Evolutionary conservation across 1,140 invertebrate genomes (phyloP).

Genomic region (Acromyrmex heyeri): DNA sequence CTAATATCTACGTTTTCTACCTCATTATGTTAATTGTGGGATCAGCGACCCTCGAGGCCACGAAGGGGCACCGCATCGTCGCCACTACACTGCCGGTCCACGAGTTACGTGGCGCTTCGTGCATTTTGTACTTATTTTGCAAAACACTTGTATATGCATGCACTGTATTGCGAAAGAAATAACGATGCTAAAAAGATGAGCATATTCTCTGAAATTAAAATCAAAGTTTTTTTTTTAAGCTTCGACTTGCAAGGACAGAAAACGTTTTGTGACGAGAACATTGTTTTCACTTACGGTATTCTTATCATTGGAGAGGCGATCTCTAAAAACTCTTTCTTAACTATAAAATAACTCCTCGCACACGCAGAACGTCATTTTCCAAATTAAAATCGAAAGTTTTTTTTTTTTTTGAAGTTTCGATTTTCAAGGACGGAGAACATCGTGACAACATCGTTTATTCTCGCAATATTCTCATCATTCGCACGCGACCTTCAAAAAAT

Average conservation of each 20-base stretch:
- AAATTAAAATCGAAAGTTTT: too few species aligned
- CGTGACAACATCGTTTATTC: not conserved
- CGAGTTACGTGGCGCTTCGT: not conserved
- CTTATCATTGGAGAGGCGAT: too few species aligned
- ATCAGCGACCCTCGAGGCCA: slow-evolving; percentile 71
- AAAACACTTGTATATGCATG: too few species aligned
- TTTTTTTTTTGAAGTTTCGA: not conserved
- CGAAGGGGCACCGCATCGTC: slow-evolving; percentile 63
- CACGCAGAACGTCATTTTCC: not conserved
- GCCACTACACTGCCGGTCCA: slow-evolving; percentile 28
- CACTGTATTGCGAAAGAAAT: not conserved
- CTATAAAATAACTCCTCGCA: slow-evolving; percentile 25
- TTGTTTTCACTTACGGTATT: not conserved
- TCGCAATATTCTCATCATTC: not conserved
- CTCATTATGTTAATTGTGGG: slow-evolving; percentile 81
- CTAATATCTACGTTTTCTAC: slow-evolving; percentile 79
- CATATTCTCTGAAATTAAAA: not conserved
- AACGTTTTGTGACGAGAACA: too few species aligned
- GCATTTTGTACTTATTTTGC: not conserved
- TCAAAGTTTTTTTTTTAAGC: not conserved
- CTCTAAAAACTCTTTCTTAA: slow-evolving; percentile 3
- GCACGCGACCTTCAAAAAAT: slow-evolving; percentile 4
- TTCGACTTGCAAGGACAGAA: not conserved
- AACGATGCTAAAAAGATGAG: not conserved
- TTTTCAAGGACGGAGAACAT: not conserved